Percentiles rank a stretch among this genome's conserved stretches.
Conservation (phyloP, 2,888 invertebrate species). For the Ditylenchus weischeri region DNA sequence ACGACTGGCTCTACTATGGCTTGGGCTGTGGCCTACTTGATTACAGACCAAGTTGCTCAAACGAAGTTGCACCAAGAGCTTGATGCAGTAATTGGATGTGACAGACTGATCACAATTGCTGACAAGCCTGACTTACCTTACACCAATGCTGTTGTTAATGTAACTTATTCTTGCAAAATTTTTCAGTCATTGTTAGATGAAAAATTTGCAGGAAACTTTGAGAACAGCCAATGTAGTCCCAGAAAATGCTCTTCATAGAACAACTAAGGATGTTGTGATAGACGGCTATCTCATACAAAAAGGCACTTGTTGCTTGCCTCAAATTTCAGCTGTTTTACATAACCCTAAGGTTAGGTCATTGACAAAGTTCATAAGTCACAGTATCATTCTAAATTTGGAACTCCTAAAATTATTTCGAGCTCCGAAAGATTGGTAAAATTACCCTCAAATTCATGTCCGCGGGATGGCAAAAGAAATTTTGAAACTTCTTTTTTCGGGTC, state of each 20-base stretch:
- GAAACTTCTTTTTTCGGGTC: no score
- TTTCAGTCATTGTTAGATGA: no score
- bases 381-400: no score
- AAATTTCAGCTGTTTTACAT: slow-evolving; percentile 27
- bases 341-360: slow-evolving; percentile 17
- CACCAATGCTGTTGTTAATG: slow-evolving; percentile 16
- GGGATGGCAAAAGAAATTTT: no score
- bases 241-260: slow-evolving; percentile 20
- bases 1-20: slow-evolving; percentile 25
- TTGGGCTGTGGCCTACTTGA: slow-evolving; percentile 30
- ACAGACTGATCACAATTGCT: slow-evolving; percentile 9
- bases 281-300: slow-evolving; percentile 20
- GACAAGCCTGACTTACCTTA: slow-evolving; percentile 13
- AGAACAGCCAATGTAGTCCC: slow-evolving; percentile 28
- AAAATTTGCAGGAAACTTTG: slow-evolving; percentile 26
- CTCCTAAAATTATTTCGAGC: no score
- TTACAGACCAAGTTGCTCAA: slow-evolving; percentile 16
- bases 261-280: slow-evolving; percentile 23
- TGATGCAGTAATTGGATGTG: slow-evolving; percentile 14
- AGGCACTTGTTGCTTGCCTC: slow-evolving; percentile 27
- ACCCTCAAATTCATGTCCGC: no score
- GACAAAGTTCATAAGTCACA: no score
- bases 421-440: no score
- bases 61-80: slow-evolving; percentile 14
- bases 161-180: not conserved